Evolutionary conservation across 1,140 invertebrate genomes (phyloP), one percentile per base, ranked within the genome.

Genomic region (Zophobas atratus): DNA sequence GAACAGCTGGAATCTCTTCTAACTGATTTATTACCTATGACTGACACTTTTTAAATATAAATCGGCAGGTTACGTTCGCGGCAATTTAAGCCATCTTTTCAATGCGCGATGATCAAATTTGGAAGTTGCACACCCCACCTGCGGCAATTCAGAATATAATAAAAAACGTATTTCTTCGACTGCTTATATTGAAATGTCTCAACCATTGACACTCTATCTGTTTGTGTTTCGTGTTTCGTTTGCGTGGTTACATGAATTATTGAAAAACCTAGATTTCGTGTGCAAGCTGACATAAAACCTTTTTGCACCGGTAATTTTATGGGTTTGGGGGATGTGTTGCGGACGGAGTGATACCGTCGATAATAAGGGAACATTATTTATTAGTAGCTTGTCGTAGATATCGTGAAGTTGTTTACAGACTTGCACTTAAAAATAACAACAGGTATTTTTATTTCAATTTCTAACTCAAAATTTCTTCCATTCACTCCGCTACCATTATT

Each of bases 1-100:
- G 20, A 67, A 67, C 60, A 46, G 39, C 43, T 36, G n/a, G 39
- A 67, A 67, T 67, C 60, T 67, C 60, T 51, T 51, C 49, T 2
- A 43, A 43, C 60, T 67, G 60, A 67, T 67, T 67, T 67, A 67
- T 67, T 67, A 41, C 60, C 60, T 32, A 67, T 67, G 60, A 67
- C 60, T 38, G 60, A 67, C 60, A 67, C 60, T 46, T 67, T 67
- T 67, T 67, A 67, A 67, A 67, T 67, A 67, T 67, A 67, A 43
- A 0, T 67, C 60, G 39, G 39, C 60, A 67, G 60, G 60, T 67
- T 67, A 32, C 60, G 57, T 63, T 63, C 33, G 35, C 8, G 35
- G 57, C 49, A 51, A 20, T 51, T 51, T 51, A 51, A 51, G 49
- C 49, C 49, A 20, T 51, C 49, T 51, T 63, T 39, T 63, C 57